Evolutionary conservation across 2,888 invertebrate species (phyloP).

Genomic region (Hyppa rectilinea): DNA sequence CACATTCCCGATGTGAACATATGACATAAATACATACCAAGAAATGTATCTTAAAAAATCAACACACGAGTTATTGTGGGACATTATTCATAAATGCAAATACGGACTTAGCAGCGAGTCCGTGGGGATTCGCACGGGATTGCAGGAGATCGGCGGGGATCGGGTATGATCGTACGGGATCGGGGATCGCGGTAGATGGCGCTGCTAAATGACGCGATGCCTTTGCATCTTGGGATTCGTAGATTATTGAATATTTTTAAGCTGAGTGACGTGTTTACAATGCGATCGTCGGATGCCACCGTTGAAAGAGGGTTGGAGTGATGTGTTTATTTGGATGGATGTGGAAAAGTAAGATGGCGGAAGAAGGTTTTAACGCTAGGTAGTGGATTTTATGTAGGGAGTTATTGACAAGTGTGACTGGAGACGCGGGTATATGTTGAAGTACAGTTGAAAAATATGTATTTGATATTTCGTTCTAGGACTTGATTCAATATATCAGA

Average conservation of each 20-base stretch:
- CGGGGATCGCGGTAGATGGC: slow-evolving; percentile 46
- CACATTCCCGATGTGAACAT: slow-evolving; percentile 16
- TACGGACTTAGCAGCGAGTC: slow-evolving; percentile 63
- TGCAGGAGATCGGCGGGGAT: slow-evolving; percentile 31
- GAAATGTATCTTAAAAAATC: slow-evolving; percentile 67
- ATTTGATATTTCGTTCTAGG: no score
- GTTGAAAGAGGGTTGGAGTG: slow-evolving; percentile 30
- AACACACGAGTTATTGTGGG: slow-evolving; percentile 59
- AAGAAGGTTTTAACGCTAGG: background rate
- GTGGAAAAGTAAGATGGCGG: slow-evolving; percentile 4
- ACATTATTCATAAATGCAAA: slow-evolving; percentile 76
- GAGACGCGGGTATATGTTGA: no score
- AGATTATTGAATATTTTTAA: slow-evolving; percentile 68
- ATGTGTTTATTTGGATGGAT: slow-evolving; percentile 34
- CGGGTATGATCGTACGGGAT: slow-evolving; percentile 30
- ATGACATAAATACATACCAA: slow-evolving; percentile 51
- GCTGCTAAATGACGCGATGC: slow-evolving; percentile 67
- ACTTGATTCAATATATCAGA: no score
- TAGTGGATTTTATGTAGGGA: slow-evolving; percentile 5
- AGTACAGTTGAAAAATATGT: no score
- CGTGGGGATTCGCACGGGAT: slow-evolving; percentile 54
- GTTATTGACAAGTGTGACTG: background rate
- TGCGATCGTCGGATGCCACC: slow-evolving; percentile 23
- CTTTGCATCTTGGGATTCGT: slow-evolving; percentile 56
- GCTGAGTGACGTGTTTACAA: slow-evolving; percentile 53